Conservation (phyloP, 2,888 invertebrate species). For the Tolmerus cingulatus region DNA sequence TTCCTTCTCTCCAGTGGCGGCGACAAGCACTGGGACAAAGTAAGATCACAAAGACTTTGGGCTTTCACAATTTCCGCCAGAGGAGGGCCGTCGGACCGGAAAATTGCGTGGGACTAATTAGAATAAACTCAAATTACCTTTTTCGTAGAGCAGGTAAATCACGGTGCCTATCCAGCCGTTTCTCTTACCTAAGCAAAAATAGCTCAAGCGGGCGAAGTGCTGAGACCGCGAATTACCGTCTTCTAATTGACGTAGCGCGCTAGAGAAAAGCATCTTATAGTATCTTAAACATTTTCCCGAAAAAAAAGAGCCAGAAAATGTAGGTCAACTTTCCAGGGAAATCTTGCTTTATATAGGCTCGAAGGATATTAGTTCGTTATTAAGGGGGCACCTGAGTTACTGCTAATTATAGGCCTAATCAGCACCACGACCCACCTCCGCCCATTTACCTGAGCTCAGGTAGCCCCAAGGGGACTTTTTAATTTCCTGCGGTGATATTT, state of each 20-base stretch:
- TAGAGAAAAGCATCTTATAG: background rate
- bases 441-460: background rate
- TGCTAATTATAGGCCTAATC: background rate
- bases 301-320: background rate
- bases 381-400: background rate
- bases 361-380: background rate
- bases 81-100: background rate
- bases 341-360: background rate
- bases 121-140: slow-evolving; percentile 11
- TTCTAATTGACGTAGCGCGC: background rate
- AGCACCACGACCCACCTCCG: background rate
- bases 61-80: background rate
- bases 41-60: background rate
- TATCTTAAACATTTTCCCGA: background rate
- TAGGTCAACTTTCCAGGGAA: background rate
- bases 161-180: background rate
- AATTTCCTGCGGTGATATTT: background rate
- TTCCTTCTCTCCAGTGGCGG: background rate
- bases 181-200: background rate
- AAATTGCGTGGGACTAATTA: slow-evolving; percentile 17
- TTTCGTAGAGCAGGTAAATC: background rate
- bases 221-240: background rate
- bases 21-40: background rate
- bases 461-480: background rate
- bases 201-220: background rate